Evolutionary conservation across 2,888 invertebrate genomes (phyloP).

Genomic region (Nysson spinosus): DNA sequence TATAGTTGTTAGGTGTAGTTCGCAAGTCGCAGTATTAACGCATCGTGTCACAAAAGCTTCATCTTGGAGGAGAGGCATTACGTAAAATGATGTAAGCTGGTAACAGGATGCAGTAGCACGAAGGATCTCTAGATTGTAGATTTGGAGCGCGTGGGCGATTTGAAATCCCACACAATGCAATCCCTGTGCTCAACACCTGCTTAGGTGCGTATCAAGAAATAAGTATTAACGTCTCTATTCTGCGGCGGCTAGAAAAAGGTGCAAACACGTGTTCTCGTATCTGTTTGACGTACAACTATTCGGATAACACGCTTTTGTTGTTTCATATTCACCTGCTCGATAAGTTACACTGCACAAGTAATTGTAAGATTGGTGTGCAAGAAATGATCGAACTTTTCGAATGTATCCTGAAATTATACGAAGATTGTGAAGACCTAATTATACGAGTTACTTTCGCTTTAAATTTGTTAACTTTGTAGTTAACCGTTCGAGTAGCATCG

Average conservation of each 20-base stretch:
- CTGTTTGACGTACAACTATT: too few relatives aligned
- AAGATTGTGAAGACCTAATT: too few relatives aligned
- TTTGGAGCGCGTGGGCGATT: slow-evolving; percentile 63
- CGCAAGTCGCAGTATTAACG: slow-evolving; percentile 3
- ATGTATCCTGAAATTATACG: too few relatives aligned
- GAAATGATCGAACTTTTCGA: too few relatives aligned
- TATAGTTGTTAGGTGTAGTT: slow-evolving; percentile 22
- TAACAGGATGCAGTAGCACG: slow-evolving; percentile 67
- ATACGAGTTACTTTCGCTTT: too few relatives aligned
- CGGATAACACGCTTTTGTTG: too few relatives aligned
- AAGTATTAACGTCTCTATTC: slow-evolving; percentile 61
- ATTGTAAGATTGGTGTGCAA: too few relatives aligned
- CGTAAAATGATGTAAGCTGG: slow-evolving; percentile 66
- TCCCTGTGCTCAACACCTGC: slow-evolving; percentile 68
- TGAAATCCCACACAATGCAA: slow-evolving; percentile 57
- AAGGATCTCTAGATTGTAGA: slow-evolving; percentile 54
- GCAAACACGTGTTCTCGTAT: neutral
- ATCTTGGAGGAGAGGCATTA: slow-evolving; percentile 15
- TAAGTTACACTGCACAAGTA: too few relatives aligned
- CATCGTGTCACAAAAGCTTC: slow-evolving; percentile 2
- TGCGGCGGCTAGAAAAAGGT: neutral
- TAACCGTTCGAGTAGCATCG: too few relatives aligned
- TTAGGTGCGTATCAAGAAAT: slow-evolving; percentile 63
- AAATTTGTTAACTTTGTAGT: too few relatives aligned
- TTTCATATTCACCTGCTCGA: too few relatives aligned